Percentiles rank a stretch among this genome's conserved stretches.
Evolutionary conservation across 1,140 invertebrate genomes (phyloP).

Genomic region (Gryllus bimaculatus): DNA sequence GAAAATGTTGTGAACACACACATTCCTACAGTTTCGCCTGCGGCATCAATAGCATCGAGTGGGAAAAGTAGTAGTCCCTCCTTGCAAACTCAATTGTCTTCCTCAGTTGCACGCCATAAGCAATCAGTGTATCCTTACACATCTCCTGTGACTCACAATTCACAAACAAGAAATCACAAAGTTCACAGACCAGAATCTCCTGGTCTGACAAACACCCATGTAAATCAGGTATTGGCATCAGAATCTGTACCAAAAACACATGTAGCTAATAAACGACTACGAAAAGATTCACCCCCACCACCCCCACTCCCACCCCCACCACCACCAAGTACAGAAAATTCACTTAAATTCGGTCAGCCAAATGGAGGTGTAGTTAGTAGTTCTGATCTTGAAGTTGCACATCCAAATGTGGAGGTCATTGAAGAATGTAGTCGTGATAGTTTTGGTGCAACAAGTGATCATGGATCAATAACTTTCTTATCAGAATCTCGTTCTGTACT

Average conservation of each 20-base stretch:
- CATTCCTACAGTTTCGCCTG: constrained; percentile 27
- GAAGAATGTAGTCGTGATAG: constrained; percentile 25
- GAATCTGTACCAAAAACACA: constrained; percentile 47
- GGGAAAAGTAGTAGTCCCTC: constrained; percentile 23
- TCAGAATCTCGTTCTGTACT: neutral
- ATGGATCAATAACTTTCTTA: neutral
- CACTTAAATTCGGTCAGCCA: constrained; percentile 13
- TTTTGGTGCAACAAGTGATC: constrained; percentile 22
- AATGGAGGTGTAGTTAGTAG: constrained; percentile 13
- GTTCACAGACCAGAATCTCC: constrained; percentile 21
- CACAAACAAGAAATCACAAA: neutral
- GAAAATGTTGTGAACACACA: constrained; percentile 4
- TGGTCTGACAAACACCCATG: constrained; percentile 25
- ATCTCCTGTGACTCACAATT: neutral
- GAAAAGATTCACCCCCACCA: constrained; percentile 38
- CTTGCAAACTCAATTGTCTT: constrained; percentile 15
- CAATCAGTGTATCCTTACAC: neutral
- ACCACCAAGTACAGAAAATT: constrained; percentile 20
- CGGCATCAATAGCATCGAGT: constrained; percentile 19
- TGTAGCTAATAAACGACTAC: constrained; percentile 49
- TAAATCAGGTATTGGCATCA: constrained; percentile 29
- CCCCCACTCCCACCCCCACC: constrained; percentile 22
- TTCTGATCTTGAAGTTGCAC: constrained; percentile 7
- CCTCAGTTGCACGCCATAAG: constrained; percentile 8
- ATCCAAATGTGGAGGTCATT: constrained; percentile 16